Base-by-base conservation (phyloP, 2,113 vertebrate genomes). In the Amazona guildingii region DNA sequence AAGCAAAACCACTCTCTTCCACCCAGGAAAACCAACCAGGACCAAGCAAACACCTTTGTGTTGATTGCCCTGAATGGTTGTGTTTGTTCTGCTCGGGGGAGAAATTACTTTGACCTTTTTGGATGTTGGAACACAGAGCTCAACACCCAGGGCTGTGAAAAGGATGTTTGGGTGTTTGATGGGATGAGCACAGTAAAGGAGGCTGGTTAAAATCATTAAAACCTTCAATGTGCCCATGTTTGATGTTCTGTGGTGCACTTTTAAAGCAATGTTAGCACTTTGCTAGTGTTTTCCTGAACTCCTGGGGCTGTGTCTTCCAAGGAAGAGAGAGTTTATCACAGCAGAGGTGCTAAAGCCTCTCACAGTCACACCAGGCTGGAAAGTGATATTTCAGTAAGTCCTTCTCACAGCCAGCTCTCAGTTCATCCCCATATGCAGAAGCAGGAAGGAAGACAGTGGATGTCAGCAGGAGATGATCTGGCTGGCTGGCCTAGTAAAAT, bases 211-310 rank as follows among this genome's bases (percentile, higher is more conserved):
- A 9, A 14, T 11, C 7, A 17, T 13, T 8, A 16, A 84, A 63
- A 33, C 27, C 29, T 63, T 28, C 23, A 7, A 5, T 2, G 13
- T 52, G 31, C 11, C 48, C 1, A 0, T 5, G 25, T 8, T 37
- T 23, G 24, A 9, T 29, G 13, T 37, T 5, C 12, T 2, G 46
- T 5, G 18, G 16, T 24, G 48, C 8, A 2, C 11, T 54, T 49
- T 7, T 9, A 21, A 67, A n/a, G 44, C n/a, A n/a, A 8, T 17
- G 8, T 31, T 28, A 61, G 29, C 35, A 9, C 55, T 59, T 74
- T 18, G 35, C 23, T 33, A 0, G 68, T 69, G 2, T 48, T 91
- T 12, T 25, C 19, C 11, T 31, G 29, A 13, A 12, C 69, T 46
- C 59, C 88, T 25, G 48, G 35, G 39, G 3, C 21, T 73, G 27